These are phyloP conservation scores for Ectemnius continuus DNA, from an alignment of 2,888 invertebrate species.

Conservation along the genomic window DNA sequence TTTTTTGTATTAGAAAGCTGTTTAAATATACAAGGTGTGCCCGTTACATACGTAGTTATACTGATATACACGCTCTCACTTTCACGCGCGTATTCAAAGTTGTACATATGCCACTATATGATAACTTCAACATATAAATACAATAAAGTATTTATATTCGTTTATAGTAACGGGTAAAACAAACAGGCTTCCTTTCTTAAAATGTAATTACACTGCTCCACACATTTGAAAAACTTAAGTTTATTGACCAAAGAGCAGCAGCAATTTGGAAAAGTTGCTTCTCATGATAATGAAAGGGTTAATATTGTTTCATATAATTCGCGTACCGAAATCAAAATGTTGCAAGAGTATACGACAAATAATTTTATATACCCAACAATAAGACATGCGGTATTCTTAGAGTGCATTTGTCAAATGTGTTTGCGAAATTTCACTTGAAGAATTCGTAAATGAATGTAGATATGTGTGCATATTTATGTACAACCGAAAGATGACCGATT, in stretches of 20 bases:
- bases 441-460: slow-evolving; percentile 51
- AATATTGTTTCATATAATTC: slow-evolving; percentile 18
- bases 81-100: slow-evolving; percentile 18
- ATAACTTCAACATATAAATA: slow-evolving; percentile 50
- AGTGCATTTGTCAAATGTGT: slow-evolving; percentile 39
- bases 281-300: slow-evolving; percentile 28
- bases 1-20: slow-evolving; percentile 63
- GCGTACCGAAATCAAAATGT: slow-evolving; percentile 19
- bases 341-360: slow-evolving; percentile 19
- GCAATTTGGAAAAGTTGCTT: slow-evolving; percentile 55
- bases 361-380: slow-evolving; percentile 28
- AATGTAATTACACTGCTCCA: slow-evolving; percentile 58
- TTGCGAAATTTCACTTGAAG: slow-evolving; percentile 36
- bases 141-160: slow-evolving; percentile 43
- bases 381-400: slow-evolving; percentile 23
- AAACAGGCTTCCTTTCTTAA: slow-evolving; percentile 59
- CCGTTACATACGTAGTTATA: slow-evolving; percentile 34
- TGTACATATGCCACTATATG: slow-evolving; percentile 44
- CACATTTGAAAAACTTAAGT: slow-evolving; percentile 52
- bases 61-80: slow-evolving; percentile 27
- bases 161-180: slow-evolving; percentile 41
- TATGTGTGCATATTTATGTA: slow-evolving; percentile 54
- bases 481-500: slow-evolving; percentile 55
- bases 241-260: slow-evolving; percentile 42
- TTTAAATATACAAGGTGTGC: slow-evolving; percentile 56